Evolutionary conservation across 1,140 invertebrate species (phyloP).

Genomic region (Nilaparvata lugens): DNA sequence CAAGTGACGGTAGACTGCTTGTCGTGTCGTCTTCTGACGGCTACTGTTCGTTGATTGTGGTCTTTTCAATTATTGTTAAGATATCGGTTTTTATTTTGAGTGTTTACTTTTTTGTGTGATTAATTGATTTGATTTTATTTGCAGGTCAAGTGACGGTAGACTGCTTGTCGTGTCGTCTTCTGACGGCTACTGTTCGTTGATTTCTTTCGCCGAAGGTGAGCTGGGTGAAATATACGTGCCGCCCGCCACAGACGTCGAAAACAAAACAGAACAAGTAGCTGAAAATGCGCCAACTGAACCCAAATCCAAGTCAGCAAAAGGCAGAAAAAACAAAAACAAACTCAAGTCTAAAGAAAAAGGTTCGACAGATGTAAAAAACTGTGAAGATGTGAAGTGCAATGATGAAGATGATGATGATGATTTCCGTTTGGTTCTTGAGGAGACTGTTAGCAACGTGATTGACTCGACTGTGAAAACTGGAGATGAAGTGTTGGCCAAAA

Average conservation of each 20-base stretch:
- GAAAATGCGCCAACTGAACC: neutral
- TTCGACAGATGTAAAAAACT: neutral
- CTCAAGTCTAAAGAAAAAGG: neutral
- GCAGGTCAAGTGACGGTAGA: constrained; percentile 70
- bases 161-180: constrained; percentile 82
- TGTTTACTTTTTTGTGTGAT: too few species aligned
- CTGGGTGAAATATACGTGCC: constrained; percentile 57
- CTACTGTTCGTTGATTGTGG: too few species aligned
- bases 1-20: too few species aligned
- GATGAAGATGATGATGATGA: constrained; percentile 10
- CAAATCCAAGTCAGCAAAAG: neutral
- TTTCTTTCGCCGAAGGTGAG: constrained; percentile 74
- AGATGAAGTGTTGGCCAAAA: constrained; percentile 9
- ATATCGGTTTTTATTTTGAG: neutral
- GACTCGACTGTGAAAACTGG: constrained; percentile 24
- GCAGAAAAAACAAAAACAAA: neutral
- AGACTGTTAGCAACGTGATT: neutral
- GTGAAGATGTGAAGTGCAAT: neutral
- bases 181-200: constrained; percentile 90
- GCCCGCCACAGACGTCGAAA: constrained; percentile 13
- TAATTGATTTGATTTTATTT: too few species aligned
- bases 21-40: too few species aligned
- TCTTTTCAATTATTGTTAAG: neutral
- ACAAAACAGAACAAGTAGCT: neutral
- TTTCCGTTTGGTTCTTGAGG: constrained; percentile 9